These are phyloP conservation scores for Phyllotreta striolata DNA, from an alignment of 2,888 invertebrate species.

Conservation along the genomic window DNA sequence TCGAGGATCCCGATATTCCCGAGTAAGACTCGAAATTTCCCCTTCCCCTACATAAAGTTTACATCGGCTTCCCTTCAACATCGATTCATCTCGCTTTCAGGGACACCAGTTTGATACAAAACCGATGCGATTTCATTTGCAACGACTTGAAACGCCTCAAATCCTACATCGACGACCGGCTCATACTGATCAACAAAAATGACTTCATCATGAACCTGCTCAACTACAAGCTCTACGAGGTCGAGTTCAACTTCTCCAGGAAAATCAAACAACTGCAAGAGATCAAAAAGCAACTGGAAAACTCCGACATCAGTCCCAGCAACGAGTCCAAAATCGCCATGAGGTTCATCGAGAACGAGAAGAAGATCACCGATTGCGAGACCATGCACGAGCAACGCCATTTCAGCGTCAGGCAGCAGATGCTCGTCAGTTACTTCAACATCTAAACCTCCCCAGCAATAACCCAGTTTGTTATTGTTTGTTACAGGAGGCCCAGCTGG, in stretches of 20 bases:
- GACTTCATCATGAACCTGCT: constrained; percentile 51
- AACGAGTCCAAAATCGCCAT: constrained; percentile 44
- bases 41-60: no score
- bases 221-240: constrained; percentile 52
- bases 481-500: constrained; percentile 47
- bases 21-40: constrained; percentile 12
- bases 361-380: constrained; percentile 48
- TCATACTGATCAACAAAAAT: constrained; percentile 48
- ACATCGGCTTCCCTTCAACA: no score
- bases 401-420: constrained; percentile 47
- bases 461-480: background rate
- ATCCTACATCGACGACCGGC: constrained; percentile 39
- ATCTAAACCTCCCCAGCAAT: background rate
- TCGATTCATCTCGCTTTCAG: constrained; percentile 4
- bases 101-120: constrained; percentile 42
- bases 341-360: constrained; percentile 48
- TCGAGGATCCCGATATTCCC: constrained; percentile 20
- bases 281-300: constrained; percentile 43
- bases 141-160: constrained; percentile 41
- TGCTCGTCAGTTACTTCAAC: constrained; percentile 24
- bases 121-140: constrained; percentile 42
- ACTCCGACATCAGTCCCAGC: constrained; percentile 26
- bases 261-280: constrained; percentile 47
- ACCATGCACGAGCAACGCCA: constrained; percentile 48
- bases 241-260: constrained; percentile 47